These are phyloP conservation scores for Gallinago stenura DNA, from an alignment of 2,797 vertebrate species.

Conservation along the genomic window DNA sequence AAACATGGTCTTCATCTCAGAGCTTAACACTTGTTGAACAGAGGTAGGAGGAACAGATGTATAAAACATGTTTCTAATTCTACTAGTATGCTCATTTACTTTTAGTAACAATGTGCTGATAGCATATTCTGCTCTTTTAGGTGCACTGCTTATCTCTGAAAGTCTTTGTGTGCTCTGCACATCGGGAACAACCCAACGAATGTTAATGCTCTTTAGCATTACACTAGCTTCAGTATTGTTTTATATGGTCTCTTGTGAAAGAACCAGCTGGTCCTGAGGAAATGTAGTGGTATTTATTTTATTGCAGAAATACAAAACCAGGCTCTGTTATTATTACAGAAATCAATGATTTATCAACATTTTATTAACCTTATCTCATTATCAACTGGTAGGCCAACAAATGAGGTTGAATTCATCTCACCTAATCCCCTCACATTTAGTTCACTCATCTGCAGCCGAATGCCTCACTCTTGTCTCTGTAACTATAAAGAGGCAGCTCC, in stretches of 20 bases:
- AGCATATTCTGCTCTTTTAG: neutral
- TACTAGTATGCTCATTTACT: neutral
- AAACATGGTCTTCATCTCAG: neutral
- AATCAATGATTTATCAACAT: neutral
- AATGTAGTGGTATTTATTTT: neutral
- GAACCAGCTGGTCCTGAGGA: neutral
- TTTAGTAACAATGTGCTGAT: neutral
- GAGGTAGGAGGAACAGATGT: neutral
- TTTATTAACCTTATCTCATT: neutral
- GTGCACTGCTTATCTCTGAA: neutral
- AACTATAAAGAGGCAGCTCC: neutral
- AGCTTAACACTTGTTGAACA: neutral
- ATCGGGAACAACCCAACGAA: neutral
- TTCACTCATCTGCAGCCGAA: neutral
- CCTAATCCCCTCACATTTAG: neutral
- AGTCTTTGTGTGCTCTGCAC: neutral
- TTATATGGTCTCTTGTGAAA: neutral
- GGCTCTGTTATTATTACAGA: neutral
- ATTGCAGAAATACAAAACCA: neutral
- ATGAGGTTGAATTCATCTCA: neutral
- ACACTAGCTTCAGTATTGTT: neutral
- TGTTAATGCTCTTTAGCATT: neutral
- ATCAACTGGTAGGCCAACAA: neutral
- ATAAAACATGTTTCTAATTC: neutral
- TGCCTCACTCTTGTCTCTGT: neutral